Conservation (phyloP, 1,140 invertebrate genomes). For the Eueides isabella region DNA sequence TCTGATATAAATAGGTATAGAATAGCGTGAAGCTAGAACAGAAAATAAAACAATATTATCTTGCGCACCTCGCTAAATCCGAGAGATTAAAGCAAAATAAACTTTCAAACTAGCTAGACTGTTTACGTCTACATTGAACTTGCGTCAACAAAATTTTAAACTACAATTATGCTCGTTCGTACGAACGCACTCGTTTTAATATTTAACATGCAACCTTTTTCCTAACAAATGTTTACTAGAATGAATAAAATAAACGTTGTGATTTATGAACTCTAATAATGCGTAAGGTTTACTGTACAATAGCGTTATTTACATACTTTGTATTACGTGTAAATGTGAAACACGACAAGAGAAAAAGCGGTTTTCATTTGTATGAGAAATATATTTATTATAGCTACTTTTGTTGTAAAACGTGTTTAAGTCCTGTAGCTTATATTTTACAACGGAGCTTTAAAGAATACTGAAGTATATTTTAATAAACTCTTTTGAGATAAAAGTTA, state of each 20-base stretch:
- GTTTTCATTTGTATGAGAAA: neutral
- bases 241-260: neutral
- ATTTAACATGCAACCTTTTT: slow-evolving; percentile 1
- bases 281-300: neutral
- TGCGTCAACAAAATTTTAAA: neutral
- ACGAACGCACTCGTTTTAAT: neutral
- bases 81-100: neutral
- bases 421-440: neutral
- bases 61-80: neutral
- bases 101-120: neutral
- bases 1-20: too few species aligned
- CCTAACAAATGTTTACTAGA: neutral
- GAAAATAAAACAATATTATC: too few species aligned
- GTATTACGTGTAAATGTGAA: neutral
- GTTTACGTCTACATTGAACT: neutral
- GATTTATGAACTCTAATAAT: neutral
- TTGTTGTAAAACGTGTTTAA: neutral
- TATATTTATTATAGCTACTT: neutral
- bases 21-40: too few species aligned
- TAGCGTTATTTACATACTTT: neutral
- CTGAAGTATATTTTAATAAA: too few species aligned
- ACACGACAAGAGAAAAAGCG: neutral
- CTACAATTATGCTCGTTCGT: neutral
- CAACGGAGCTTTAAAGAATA: too few species aligned
- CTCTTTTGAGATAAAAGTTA: too few species aligned